These are phyloP conservation scores for Scalopus aquaticus DNA, from an alignment of 2,113 vertebrate species.

Conservation along the genomic window DNA sequence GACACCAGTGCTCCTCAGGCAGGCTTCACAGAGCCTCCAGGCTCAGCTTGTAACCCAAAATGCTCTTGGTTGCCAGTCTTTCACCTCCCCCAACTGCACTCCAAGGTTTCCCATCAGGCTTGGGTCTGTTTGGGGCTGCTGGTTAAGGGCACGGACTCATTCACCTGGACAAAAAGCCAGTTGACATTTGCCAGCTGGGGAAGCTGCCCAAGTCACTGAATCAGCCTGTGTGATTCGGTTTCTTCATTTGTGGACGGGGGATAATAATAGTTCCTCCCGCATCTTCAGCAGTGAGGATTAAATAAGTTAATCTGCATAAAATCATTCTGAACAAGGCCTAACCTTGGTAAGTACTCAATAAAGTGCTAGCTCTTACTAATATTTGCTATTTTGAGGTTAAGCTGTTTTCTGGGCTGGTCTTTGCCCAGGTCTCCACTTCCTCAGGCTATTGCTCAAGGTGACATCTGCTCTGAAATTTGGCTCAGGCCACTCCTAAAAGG, in stretches of 20 bases:
- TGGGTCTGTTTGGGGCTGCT: neutral
- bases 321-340: neutral
- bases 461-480: neutral
- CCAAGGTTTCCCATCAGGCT: neutral
- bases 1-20: neutral
- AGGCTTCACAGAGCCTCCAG: neutral
- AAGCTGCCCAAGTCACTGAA: neutral
- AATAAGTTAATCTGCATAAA: conserved; percentile 40
- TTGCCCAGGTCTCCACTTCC: neutral
- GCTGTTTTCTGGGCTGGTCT: neutral
- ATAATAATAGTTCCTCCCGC: neutral
- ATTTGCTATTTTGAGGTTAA: conserved; percentile 3
- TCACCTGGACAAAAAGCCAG: neutral
- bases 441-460: neutral
- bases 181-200: neutral
- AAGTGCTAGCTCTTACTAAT: neutral
- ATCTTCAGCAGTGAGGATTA: neutral
- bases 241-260: neutral
- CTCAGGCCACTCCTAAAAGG: neutral
- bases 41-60: neutral
- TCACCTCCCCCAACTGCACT: neutral
- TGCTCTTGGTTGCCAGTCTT: neutral
- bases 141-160: neutral
- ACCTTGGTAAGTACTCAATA: neutral
- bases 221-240: neutral